Percentiles rank a stretch among this genome's conserved stretches.
Conservation (phyloP, 2,797 vertebrate species). For the Cygnus olor region DNA sequence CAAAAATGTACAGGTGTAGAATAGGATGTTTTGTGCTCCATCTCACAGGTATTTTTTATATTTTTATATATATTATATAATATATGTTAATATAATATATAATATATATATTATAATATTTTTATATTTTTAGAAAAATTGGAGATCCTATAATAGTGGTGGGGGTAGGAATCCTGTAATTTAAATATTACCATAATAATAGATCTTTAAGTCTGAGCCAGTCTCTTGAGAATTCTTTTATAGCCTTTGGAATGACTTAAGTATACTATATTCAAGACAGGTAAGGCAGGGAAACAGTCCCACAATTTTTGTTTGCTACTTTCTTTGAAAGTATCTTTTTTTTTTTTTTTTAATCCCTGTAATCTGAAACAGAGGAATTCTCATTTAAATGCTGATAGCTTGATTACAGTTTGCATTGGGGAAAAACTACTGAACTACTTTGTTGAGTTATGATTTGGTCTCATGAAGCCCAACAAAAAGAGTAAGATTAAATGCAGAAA, state of each 20-base stretch:
- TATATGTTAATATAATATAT: too few species aligned
- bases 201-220: not conserved
- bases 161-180: not conserved
- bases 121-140: not conserved
- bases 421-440: slow-evolving; percentile 50
- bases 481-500: slow-evolving; percentile 29
- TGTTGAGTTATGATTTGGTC: slow-evolving; percentile 22
- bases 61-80: not conserved
- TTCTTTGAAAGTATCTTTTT: not conserved
- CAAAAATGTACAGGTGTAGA: not conserved
- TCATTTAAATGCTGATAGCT: slow-evolving; percentile 1
- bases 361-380: not conserved
- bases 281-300: not conserved
- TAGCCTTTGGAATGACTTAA: not conserved
- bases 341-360: not conserved
- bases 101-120: not conserved
- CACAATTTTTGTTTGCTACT: not conserved
- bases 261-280: not conserved
- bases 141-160: not conserved
- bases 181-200: not conserved
- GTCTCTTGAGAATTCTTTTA: not conserved
- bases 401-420: slow-evolving; percentile 5
- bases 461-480: slow-evolving; percentile 43
- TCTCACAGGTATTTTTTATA: not conserved
- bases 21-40: not conserved